Conservation (phyloP, 1,140 invertebrate genomes). For the Drosophila nikananu region DNA sequence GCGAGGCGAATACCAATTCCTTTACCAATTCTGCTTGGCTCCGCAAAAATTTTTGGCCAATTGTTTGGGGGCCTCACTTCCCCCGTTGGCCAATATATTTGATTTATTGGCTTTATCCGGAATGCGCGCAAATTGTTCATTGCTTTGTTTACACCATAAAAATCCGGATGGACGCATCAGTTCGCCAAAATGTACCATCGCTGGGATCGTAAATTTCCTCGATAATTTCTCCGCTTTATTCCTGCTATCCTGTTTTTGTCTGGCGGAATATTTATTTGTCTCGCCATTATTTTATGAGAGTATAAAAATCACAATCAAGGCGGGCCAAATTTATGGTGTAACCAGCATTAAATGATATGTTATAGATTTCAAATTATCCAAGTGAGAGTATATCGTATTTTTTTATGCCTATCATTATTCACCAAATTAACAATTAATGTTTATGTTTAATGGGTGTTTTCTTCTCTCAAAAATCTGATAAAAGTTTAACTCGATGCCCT, state of each 20-base stretch:
- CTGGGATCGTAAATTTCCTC: conserved; percentile 39
- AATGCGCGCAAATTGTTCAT: conserved; percentile 60
- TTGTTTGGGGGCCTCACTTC: conserved; percentile 11
- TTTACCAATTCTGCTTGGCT: conserved; percentile 25
- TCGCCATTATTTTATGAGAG: conserved; percentile 40
- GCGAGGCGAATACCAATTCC: conserved; percentile 1
- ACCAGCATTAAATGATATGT: conserved; percentile 15
- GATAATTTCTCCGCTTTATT: conserved; percentile 36
- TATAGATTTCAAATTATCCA: conserved; percentile 26
- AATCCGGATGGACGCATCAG: conserved; percentile 41
- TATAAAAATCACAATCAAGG: conserved; percentile 14
- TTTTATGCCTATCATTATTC: not conserved
- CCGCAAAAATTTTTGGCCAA: conserved; percentile 54
- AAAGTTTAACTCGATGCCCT: not conserved
- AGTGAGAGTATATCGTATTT: not conserved
- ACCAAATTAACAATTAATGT: not conserved
- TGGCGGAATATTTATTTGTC: conserved; percentile 33
- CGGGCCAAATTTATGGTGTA: conserved; percentile 7
- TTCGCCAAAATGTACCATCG: conserved; percentile 35
- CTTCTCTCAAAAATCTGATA: conserved; percentile 2
- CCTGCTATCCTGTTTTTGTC: conserved; percentile 24
- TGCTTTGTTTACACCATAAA: conserved; percentile 73
- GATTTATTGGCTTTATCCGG: conserved; percentile 68
- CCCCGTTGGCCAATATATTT: conserved; percentile 61
- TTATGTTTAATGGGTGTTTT: not conserved